Evolutionary conservation across 2,888 invertebrate species (phyloP).

Genomic region (Dione juno): DNA sequence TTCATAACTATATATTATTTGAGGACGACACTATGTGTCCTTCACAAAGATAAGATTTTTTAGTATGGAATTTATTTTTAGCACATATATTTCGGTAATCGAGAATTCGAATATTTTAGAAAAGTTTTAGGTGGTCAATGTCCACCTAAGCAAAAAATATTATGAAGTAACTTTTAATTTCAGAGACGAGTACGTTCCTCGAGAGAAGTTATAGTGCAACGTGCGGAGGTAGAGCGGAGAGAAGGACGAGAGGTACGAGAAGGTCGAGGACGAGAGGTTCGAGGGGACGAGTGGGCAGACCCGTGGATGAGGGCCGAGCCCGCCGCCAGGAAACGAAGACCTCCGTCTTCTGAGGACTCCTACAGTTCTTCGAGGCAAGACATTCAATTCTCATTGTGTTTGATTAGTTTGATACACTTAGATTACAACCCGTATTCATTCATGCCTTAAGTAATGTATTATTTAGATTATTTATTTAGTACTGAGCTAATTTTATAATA

Average conservation of each 20-base stretch:
- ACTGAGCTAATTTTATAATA: not conserved
- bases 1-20: too few species aligned
- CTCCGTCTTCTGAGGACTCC: conserved; percentile 75
- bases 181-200: conserved; percentile 85
- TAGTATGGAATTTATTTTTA: too few species aligned
- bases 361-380: conserved; percentile 77
- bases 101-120: too few species aligned
- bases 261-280: conserved; percentile 50
- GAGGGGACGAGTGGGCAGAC: conserved; percentile 93
- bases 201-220: conserved; percentile 89
- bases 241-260: conserved; percentile 53
- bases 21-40: too few species aligned
- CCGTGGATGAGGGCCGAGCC: conserved; percentile 92
- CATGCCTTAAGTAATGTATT: conserved; percentile 21
- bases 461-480: conserved; percentile 1
- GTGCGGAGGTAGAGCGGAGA: conserved; percentile 78
- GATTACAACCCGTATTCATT: conserved; percentile 23
- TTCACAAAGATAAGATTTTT: too few species aligned
- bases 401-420: conserved; percentile 20
- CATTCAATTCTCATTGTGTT: not conserved
- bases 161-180: not conserved
- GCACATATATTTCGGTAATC: too few species aligned
- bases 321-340: conserved; percentile 70
- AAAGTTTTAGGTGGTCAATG: too few species aligned
- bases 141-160: not conserved